These are phyloP conservation scores for Balaenoptera acutorostrata DNA, from an alignment of 2,113 vertebrate genomes.

Conservation along the genomic window DNA sequence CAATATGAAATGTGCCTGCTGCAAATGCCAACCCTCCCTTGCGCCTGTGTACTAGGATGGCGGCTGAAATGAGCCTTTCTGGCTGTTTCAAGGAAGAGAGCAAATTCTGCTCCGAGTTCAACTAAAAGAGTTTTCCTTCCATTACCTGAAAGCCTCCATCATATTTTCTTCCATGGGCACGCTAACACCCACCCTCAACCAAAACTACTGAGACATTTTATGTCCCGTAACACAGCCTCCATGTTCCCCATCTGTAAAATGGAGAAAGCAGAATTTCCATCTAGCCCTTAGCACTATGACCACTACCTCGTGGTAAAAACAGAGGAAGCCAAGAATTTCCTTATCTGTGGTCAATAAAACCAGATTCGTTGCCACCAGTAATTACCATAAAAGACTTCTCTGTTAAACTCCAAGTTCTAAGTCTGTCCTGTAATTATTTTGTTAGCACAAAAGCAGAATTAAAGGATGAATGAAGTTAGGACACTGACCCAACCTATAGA, in stretches of 20 bases:
- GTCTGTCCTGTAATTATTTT: background rate
- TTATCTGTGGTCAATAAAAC: background rate
- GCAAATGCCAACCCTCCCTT: background rate
- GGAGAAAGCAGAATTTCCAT: background rate
- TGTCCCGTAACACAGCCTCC: background rate
- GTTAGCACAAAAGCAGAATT: background rate
- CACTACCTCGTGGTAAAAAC: background rate
- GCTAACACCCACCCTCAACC: background rate
- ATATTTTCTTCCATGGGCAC: background rate
- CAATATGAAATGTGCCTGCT: background rate
- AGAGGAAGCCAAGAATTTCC: background rate
- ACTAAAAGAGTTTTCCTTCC: background rate
- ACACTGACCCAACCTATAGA: background rate
- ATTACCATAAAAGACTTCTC: background rate
- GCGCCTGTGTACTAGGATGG: background rate
- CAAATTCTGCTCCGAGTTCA: background rate
- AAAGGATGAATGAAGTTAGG: background rate
- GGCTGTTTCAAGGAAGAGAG: background rate
- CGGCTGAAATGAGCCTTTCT: background rate
- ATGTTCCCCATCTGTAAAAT: background rate
- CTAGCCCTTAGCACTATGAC: background rate
- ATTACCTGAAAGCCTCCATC: background rate
- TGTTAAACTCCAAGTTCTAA: background rate
- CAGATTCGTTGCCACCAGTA: background rate
- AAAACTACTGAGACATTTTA: background rate